Conservation (phyloP, 2,797 vertebrate species). For the Mus minutoides region DNA sequence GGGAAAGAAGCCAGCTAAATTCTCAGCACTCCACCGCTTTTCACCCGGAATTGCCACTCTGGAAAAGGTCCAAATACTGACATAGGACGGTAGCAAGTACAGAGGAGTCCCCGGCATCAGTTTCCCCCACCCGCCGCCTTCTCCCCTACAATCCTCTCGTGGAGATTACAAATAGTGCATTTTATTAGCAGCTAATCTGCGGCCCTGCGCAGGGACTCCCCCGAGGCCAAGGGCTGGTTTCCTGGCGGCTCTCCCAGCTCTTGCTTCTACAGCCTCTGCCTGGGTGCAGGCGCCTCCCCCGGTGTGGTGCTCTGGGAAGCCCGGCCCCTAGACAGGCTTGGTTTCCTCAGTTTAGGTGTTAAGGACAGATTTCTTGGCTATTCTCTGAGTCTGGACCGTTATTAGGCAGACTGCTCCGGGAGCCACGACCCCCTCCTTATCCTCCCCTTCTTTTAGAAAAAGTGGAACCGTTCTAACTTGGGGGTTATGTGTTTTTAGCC, state of each 20-base stretch:
- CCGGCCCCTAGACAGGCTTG: neutral
- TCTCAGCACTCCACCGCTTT: neutral
- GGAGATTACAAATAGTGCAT: slow-evolving; percentile 12
- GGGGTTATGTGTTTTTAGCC: slow-evolving; percentile 52
- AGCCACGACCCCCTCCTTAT: neutral
- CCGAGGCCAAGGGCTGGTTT: slow-evolving; percentile 20
- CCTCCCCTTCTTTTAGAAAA: slow-evolving; percentile 56
- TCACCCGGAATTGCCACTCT: rapidly evolving
- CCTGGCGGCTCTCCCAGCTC: slow-evolving; percentile 45
- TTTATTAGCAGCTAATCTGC: slow-evolving; percentile 48
- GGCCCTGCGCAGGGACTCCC: slow-evolving; percentile 41
- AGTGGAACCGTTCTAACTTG: slow-evolving; percentile 47
- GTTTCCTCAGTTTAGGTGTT: neutral
- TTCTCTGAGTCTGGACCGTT: neutral
- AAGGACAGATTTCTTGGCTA: neutral
- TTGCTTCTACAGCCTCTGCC: neutral
- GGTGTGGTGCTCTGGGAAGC: neutral
- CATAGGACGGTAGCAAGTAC: neutral
- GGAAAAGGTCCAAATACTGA: neutral
- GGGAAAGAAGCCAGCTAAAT: neutral
- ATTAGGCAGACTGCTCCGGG: neutral
- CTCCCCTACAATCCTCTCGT: neutral
- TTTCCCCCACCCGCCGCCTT: neutral
- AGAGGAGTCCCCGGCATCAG: neutral
- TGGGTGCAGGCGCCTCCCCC: neutral